phyloP scores from a whole-genome alignment of 2,797 vertebrate species.

The Mallotus villosus region DNA sequence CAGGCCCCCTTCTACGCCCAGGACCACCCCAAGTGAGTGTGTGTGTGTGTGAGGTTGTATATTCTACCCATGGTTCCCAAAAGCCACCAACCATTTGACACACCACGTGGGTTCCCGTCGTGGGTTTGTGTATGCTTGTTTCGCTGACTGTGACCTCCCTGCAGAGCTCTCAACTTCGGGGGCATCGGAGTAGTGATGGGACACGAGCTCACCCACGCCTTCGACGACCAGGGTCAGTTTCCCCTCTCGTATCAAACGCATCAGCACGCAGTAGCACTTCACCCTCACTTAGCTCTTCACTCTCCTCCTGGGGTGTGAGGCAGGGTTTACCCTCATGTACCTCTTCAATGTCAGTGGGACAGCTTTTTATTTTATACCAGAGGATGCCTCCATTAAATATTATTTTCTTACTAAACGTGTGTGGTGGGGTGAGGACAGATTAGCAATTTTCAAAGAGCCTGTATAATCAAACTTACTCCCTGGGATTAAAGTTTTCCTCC shows the following conservation, averaged over 20 bases:
- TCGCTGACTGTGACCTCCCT: constrained; percentile 3
- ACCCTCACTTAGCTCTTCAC: too few species aligned
- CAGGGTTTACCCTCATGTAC: too few species aligned
- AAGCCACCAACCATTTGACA: too few species aligned
- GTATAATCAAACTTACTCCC: not conserved
- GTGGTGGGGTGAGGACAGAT: too few species aligned
- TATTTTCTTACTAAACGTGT: not conserved
- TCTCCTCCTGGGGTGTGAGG: too few species aligned
- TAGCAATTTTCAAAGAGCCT: too few species aligned
- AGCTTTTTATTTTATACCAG: too few species aligned
- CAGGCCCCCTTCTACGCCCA: constrained; percentile 95
- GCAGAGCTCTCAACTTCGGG: constrained; percentile 93
- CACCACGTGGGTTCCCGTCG: not conserved
- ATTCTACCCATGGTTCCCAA: too few species aligned
- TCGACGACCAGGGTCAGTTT: constrained; percentile 88
- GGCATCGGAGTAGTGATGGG: constrained; percentile 98
- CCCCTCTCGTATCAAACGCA: not conserved
- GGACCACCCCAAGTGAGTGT: constrained; percentile 89
- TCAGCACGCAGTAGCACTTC: too few species aligned
- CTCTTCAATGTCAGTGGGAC: too few species aligned
- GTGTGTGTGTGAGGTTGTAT: not conserved
- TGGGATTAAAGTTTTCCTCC: not conserved
- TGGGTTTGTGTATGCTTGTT: not conserved
- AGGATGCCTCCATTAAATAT: too few species aligned
- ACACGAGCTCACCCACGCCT: constrained; percentile 95